phyloP scores from a whole-genome alignment of 2,797 vertebrate species.

The Alectoris magna region DNA sequence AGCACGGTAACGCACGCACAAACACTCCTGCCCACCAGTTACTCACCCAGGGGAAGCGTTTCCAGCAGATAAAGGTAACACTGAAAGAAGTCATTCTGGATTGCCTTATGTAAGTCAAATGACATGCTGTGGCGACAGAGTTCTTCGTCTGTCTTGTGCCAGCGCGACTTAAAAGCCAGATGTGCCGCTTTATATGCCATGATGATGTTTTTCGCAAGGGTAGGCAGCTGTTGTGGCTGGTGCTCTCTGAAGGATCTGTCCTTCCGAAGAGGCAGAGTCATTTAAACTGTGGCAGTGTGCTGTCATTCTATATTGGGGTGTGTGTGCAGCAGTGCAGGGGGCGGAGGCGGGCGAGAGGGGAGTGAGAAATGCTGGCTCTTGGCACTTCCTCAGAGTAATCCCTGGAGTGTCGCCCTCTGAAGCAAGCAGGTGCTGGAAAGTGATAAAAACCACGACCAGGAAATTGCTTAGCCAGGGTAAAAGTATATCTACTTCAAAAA shows the following conservation, averaged over 20 bases:
- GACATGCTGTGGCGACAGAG: constrained; percentile 95
- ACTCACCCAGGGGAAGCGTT: constrained; percentile 92
- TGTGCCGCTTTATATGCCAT: constrained; percentile 87
- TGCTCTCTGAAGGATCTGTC: constrained; percentile 45
- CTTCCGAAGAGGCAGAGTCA: constrained; percentile 52
- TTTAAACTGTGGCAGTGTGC: constrained; percentile 59
- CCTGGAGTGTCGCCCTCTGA: constrained; percentile 73
- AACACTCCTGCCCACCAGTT: neutral
- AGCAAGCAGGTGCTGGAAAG: constrained; percentile 79
- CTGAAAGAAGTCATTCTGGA: constrained; percentile 93
- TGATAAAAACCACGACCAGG: constrained; percentile 73
- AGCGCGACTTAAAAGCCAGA: constrained; percentile 88
- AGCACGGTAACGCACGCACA: neutral
- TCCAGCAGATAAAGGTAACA: constrained; percentile 95
- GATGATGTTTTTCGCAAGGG: neutral
- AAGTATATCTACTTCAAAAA: constrained; percentile 45
- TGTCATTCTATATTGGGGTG: constrained; percentile 82
- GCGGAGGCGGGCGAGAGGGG: neutral
- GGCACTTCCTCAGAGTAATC: constrained; percentile 75
- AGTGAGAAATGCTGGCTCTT: constrained; percentile 68
- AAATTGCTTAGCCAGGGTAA: constrained; percentile 77
- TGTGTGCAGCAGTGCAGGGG: neutral
- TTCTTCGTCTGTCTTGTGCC: constrained; percentile 88
- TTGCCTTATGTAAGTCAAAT: constrained; percentile 89
- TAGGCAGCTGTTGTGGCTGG: constrained; percentile 19